These are phyloP conservation scores for Drosophila prosaltans DNA, from an alignment of 1,140 invertebrate genomes.

Conservation along the genomic window DNA sequence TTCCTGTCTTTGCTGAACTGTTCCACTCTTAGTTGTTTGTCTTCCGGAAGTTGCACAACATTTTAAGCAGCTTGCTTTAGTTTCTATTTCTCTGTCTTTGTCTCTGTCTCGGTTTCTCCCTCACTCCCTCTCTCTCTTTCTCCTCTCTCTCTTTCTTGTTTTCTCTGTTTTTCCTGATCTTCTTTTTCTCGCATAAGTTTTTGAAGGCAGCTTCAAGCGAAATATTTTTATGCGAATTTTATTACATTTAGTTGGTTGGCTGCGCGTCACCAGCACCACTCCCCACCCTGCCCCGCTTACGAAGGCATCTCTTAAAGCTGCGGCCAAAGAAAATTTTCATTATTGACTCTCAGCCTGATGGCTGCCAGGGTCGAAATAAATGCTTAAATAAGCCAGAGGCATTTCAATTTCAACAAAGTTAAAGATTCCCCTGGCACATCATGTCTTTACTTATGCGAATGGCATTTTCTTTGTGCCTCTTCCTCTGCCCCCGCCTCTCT, in stretches of 20 bases:
- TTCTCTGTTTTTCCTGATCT: neutral
- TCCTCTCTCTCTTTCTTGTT: neutral
- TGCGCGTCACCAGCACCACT: neutral
- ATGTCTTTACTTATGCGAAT: slow-evolving; percentile 18
- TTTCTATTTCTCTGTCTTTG: slow-evolving; percentile 41
- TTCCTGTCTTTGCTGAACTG: slow-evolving; percentile 13
- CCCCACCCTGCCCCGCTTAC: too few species aligned
- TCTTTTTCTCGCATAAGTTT: slow-evolving; percentile 1
- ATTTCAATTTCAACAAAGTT: slow-evolving; percentile 71
- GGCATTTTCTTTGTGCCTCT: slow-evolving; percentile 2
- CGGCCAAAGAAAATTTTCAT: slow-evolving; percentile 56
- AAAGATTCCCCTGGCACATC: slow-evolving; percentile 36
- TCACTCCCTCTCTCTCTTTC: neutral
- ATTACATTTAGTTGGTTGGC: slow-evolving; percentile 66
- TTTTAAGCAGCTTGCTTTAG: slow-evolving; percentile 65
- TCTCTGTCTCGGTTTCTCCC: slow-evolving; percentile 5
- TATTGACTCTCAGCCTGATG: slow-evolving; percentile 69
- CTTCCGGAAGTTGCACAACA: slow-evolving; percentile 64
- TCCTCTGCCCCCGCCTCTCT: slow-evolving; percentile 14
- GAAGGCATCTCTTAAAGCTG: slow-evolving; percentile 49
- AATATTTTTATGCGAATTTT: slow-evolving; percentile 81
- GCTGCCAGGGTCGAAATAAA: slow-evolving; percentile 53
- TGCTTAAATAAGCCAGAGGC: slow-evolving; percentile 75
- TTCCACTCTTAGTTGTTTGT: slow-evolving; percentile 31
- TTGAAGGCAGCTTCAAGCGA: slow-evolving; percentile 37